Conservation (phyloP, 2,888 invertebrate species). For the Petrolisthes manimaculis region DNA sequence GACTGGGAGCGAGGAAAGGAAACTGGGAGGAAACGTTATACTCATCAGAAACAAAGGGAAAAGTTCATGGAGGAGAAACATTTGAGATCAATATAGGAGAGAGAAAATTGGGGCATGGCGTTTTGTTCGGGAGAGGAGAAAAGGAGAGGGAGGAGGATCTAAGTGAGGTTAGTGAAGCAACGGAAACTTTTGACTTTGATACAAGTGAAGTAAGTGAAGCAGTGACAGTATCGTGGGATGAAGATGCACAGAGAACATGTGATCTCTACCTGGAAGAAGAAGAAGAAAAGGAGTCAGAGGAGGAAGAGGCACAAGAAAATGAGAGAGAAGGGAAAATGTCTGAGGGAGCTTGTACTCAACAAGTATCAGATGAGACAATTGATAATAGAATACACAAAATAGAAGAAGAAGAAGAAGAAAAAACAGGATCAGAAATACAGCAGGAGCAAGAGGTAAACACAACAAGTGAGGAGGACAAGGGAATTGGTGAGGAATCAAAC, state of each 20-base stretch:
- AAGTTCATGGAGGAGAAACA: neutral
- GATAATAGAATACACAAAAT: neutral
- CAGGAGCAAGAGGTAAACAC: conserved; percentile 9
- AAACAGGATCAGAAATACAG: neutral
- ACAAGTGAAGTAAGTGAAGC: conserved; percentile 14
- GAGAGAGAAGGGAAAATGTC: neutral
- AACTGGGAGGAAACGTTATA: conserved; percentile 7
- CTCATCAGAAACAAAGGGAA: neutral
- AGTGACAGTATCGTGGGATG: conserved; percentile 1
- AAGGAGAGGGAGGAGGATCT: conserved; percentile 4
- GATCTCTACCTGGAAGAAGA: neutral
- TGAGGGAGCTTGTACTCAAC: neutral
- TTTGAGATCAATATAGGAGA: neutral
- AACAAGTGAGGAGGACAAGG: conserved; percentile 6
- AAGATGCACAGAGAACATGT: neutral
- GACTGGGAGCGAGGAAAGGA: neutral
- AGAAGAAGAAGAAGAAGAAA: conserved; percentile 27
- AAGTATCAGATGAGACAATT: neutral
- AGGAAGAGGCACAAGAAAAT: neutral
- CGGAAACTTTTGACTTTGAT: conserved; percentile 16
- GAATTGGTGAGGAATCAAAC: conserved; percentile 1
- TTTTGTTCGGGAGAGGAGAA: neutral
- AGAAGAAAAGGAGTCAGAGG: neutral
- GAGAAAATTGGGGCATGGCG: neutral
- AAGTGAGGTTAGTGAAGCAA: conserved; percentile 20